A percentile compares a stretch with the other conserved stretches of the same genome.
Evolutionary conservation across 1,140 invertebrate species (phyloP).

Genomic region (Oedothorax gibbosus): DNA sequence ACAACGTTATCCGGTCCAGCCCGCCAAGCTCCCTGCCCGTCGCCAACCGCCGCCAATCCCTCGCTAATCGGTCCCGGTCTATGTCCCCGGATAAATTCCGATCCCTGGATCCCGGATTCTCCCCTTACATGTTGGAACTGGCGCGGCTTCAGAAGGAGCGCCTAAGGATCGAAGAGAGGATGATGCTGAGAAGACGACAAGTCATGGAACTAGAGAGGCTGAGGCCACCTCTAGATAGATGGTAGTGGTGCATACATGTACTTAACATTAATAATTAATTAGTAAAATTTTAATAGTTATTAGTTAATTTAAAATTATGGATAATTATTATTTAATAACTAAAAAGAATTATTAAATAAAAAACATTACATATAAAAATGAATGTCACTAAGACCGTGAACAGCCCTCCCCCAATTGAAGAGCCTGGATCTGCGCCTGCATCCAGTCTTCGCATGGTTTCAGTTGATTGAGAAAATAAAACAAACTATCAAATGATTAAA

Average conservation of each 20-base stretch:
- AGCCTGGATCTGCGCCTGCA: too few relatives aligned
- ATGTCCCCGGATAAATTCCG: background rate
- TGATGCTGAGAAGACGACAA: slow-evolving; percentile 25
- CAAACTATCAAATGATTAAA: too few relatives aligned
- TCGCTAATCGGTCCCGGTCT: background rate
- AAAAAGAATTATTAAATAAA: too few relatives aligned
- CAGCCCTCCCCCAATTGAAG: too few relatives aligned
- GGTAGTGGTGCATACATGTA: background rate
- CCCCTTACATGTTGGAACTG: slow-evolving; percentile 35
- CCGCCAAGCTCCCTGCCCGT: background rate
- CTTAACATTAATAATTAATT: too few relatives aligned
- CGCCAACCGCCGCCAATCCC: background rate
- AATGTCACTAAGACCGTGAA: too few relatives aligned
- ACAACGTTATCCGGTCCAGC: background rate
- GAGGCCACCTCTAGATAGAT: slow-evolving; percentile 18
- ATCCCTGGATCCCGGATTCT: background rate
- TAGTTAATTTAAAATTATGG: too few relatives aligned
- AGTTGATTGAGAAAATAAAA: too few relatives aligned
- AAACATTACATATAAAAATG: too few relatives aligned
- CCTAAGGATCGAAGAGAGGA: slow-evolving; percentile 22
- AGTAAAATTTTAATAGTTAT: too few relatives aligned
- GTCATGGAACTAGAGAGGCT: slow-evolving; percentile 24
- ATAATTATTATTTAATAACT: too few relatives aligned
- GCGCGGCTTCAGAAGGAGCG: slow-evolving; percentile 9
- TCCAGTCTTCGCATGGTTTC: too few relatives aligned